Evolutionary conservation across 2,888 invertebrate genomes (phyloP), one percentile per base, ranked within the genome.

Genomic region (Cantharis nigra): DNA sequence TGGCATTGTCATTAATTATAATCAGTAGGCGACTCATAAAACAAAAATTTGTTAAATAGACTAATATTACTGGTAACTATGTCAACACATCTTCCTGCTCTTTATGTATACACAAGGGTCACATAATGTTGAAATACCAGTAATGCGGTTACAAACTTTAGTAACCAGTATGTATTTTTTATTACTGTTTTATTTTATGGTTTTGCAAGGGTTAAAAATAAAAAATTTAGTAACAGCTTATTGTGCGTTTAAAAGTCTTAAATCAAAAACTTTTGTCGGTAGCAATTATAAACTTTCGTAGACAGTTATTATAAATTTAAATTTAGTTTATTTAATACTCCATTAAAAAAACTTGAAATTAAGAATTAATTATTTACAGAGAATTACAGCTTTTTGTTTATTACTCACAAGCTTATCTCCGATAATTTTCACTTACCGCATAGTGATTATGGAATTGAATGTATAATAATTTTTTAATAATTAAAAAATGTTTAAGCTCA

Each of bases 111-210:
- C 81, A 78, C 81, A 70, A 75, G 81, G 81, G 81, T 80, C 78
- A 79, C 80, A 81, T 81, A 81, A 80, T 81, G 80, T 81, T 76
- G 79, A 79, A 81, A 80, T 79, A 78, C 76, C 74, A 75, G 80
- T 81, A 80, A 81, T 81, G 79, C 80, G 78, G 80, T 81, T 81
- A 81, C 75, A 80, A 81, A 81, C 80, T 81, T 81, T 80, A 74
- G 77, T 81, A 81, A 81, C 80, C 81, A 75, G 76, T 74, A 79
- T 81, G 80, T 81, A 81, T 81, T 81, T 81, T 81, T 81, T 80
- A 80, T 81, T 79, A 81, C 71, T 76, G 76, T 80, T 77, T 75
- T 79, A 77, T 78, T 81, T 81, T 80, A 80, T 78, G 63, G 63
- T 62, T 49, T 30, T 63, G 69, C 23, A 70, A 74, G 74, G 74